Conservation (phyloP, 2,113 vertebrate genomes). For the Callipepla californica region DNA sequence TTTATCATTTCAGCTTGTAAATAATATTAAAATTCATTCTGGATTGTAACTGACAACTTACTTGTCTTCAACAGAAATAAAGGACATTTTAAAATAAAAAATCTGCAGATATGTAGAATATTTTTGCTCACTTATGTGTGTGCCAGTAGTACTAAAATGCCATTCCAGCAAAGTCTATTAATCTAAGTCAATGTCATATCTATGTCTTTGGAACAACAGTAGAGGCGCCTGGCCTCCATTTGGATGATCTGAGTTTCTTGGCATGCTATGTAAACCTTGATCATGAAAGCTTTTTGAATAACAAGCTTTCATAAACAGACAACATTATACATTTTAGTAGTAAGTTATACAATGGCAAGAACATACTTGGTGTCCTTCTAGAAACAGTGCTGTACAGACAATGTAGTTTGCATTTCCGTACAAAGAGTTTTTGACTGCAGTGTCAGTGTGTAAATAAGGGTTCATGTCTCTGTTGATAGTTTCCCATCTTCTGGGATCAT, state of each 20-base stretch:
- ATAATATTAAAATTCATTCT: background rate
- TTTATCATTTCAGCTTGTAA: background rate
- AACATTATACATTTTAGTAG: background rate
- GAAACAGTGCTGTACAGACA: background rate
- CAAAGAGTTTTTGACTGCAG: constrained; percentile 25
- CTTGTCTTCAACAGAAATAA: background rate
- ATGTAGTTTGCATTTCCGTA: constrained; percentile 9
- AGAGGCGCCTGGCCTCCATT: background rate
- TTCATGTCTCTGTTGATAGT: constrained; percentile 9
- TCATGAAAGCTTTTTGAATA: background rate
- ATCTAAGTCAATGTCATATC: background rate
- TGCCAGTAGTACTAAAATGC: background rate
- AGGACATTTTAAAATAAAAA: background rate
- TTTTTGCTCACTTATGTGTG: background rate
- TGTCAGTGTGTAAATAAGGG: background rate
- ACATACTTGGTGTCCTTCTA: background rate
- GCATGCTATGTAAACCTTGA: background rate
- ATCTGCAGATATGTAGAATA: background rate
- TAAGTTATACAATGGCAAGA: background rate
- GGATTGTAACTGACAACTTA: background rate
- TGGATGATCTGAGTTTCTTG: background rate
- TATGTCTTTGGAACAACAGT: background rate
- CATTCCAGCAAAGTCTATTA: constrained; percentile 6
- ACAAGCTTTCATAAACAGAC: background rate
- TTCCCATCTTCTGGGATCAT: constrained; percentile 14